A percentile compares a stretch with the other conserved stretches of the same genome.
These are phyloP conservation scores for Rallus limicola DNA, from an alignment of 2,113 vertebrate species.

Conservation along the genomic window DNA sequence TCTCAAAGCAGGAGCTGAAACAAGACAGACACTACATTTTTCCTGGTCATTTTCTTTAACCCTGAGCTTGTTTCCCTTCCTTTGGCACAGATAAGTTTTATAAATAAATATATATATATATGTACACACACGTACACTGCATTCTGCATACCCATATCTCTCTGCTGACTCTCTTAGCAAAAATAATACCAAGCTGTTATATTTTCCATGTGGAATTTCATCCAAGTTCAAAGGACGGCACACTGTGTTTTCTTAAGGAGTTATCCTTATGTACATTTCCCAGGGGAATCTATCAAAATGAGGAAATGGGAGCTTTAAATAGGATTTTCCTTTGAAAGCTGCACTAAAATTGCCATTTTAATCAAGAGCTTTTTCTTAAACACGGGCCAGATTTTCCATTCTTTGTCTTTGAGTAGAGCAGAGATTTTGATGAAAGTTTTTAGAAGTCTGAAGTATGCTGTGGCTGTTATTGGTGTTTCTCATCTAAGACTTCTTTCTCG, in stretches of 20 bases:
- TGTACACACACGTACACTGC: too few relatives aligned
- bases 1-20: not conserved
- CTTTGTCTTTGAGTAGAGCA: not conserved
- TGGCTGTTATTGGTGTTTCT: not conserved
- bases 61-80: not conserved
- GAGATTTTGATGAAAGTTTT: not conserved
- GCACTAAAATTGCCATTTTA: not conserved
- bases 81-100: not conserved
- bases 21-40: not conserved
- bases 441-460: not conserved
- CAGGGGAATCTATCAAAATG: not conserved
- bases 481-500: not conserved
- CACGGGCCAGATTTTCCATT: not conserved
- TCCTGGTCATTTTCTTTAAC: not conserved
- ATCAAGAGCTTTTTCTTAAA: not conserved
- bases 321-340: not conserved
- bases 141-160: not conserved
- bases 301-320: constrained; percentile 20
- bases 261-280: not conserved
- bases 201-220: not conserved
- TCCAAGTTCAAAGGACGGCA: not conserved
- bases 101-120: not conserved
- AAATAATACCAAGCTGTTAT: not conserved
- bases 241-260: not conserved
- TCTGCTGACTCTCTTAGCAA: not conserved